Percentiles rank a stretch among this genome's conserved stretches.
Conservation (phyloP, 2,797 vertebrate genomes). For the Chaetophractus vellerosus region DNA sequence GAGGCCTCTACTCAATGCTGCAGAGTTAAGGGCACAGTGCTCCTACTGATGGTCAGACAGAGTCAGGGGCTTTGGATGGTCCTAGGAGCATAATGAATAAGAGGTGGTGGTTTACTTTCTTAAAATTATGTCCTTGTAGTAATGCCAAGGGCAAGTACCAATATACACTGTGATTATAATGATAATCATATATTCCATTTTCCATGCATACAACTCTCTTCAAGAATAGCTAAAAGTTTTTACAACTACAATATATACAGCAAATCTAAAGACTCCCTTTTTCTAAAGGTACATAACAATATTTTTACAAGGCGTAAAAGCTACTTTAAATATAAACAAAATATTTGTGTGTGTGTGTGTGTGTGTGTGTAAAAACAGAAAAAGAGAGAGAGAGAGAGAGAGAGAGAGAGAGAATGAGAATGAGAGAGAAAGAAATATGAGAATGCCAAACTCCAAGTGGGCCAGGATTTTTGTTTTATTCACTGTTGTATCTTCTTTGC, state of each 20-base stretch:
- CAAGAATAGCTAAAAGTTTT: conserved; percentile 50
- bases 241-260: neutral
- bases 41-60: neutral
- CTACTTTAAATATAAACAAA: conserved; percentile 45
- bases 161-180: conserved; percentile 56
- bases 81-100: conserved; percentile 35
- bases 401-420: neutral
- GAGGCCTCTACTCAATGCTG: neutral
- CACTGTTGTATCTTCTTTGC: neutral
- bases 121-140: conserved; percentile 35
- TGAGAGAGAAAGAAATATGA: conserved; percentile 3
- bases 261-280: neutral
- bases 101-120: conserved; percentile 41
- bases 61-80: neutral
- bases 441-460: neutral
- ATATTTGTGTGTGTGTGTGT: neutral
- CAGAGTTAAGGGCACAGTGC: conserved; percentile 40
- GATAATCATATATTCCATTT: conserved; percentile 58
- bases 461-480: neutral
- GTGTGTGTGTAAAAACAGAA: too few relatives aligned
- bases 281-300: neutral
- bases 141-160: conserved; percentile 36
- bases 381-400: too few relatives aligned
- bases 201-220: neutral
- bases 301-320: conserved; percentile 57